A percentile compares a stretch with the other conserved stretches of the same genome.
Evolutionary conservation across 2,113 vertebrate genomes (phyloP).

Genomic region (Sterrhoptilus dennistouni): DNA sequence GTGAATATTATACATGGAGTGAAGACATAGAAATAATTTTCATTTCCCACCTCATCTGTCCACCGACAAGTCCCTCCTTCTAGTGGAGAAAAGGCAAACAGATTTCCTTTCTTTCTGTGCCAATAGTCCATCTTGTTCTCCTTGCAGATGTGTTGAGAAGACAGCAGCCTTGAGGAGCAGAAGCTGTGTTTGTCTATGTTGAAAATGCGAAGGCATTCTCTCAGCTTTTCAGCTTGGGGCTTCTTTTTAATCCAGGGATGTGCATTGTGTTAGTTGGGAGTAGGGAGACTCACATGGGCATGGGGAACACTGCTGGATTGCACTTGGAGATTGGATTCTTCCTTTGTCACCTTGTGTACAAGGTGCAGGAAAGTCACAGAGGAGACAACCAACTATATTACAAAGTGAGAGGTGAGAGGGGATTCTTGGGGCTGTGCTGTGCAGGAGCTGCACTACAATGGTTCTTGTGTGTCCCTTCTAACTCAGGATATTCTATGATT

Average conservation of each 20-base stretch:
- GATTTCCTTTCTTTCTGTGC: not conserved
- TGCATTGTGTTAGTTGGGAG: not conserved
- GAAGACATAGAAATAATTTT: not conserved
- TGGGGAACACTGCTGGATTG: not conserved
- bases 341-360: not conserved
- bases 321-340: not conserved
- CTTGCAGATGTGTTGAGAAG: not conserved
- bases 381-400: not conserved
- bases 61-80: not conserved
- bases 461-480: not conserved
- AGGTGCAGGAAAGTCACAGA: not conserved
- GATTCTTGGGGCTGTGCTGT: not conserved
- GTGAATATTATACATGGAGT: not conserved
- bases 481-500: not conserved
- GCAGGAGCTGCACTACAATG: not conserved
- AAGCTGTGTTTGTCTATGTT: not conserved
- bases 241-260: not conserved
- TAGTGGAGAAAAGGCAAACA: not conserved
- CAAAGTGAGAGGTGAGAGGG: not conserved
- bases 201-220: not conserved
- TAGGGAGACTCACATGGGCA: not conserved
- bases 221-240: not conserved
- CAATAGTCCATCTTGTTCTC: not conserved
- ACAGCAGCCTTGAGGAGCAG: not conserved
- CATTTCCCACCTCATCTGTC: not conserved